Percentiles rank a stretch among this genome's conserved stretches.
phyloP scores from a whole-genome alignment of 2,113 vertebrate genomes.

The Phainopepla nitens region DNA sequence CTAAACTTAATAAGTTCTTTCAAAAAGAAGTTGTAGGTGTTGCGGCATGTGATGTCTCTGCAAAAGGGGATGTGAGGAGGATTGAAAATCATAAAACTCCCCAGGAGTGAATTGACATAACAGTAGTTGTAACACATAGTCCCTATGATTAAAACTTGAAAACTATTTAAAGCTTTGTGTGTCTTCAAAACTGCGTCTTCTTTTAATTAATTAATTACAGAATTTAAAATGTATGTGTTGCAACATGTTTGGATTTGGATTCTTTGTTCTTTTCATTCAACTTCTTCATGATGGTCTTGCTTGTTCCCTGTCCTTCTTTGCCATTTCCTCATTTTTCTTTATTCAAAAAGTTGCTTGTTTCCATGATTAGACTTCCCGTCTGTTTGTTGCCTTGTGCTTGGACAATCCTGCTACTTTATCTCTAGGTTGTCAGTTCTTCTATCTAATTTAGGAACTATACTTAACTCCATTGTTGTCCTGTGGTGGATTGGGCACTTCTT shows the following conservation, averaged over 20 bases:
- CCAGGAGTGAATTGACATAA: neutral
- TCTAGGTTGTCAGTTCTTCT: neutral
- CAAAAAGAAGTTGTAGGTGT: neutral
- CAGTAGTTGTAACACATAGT: neutral
- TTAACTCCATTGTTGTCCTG: neutral
- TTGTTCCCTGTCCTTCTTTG: neutral
- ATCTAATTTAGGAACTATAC: neutral
- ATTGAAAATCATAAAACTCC: neutral
- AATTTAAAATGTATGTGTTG: neutral
- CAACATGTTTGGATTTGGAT: fast-evolving
- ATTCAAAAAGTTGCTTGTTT: neutral
- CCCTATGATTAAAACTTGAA: neutral
- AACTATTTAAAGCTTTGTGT: neutral
- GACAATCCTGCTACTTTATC: neutral
- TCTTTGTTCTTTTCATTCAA: neutral
- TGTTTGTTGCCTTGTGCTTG: neutral
- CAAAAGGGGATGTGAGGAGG: neutral
- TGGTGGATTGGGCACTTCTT: neutral
- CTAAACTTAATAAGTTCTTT: neutral
- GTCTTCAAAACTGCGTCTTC: neutral
- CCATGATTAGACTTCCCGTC: neutral
- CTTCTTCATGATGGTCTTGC: neutral
- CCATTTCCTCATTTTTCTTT: neutral
- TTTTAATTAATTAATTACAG: neutral
- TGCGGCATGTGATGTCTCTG: neutral